Evolutionary conservation across 2,888 invertebrate genomes (phyloP).

Genomic region (Tupiocoris notatus): DNA sequence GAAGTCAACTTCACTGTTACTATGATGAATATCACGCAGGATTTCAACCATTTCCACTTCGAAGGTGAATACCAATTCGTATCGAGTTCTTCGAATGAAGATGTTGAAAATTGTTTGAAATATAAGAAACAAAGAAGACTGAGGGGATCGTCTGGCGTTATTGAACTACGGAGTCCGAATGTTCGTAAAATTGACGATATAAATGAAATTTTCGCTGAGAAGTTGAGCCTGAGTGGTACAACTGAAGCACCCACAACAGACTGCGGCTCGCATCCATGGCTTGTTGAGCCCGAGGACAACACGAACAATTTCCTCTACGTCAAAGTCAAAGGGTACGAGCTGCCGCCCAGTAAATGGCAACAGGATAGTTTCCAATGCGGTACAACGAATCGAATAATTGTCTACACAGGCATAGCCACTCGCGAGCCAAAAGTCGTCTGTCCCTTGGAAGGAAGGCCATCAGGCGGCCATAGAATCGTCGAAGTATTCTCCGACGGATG

Average conservation of each 20-base stretch:
- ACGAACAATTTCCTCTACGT: slow-evolving; percentile 69
- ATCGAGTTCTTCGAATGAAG: slow-evolving; percentile 59
- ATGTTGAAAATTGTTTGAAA: slow-evolving; percentile 60
- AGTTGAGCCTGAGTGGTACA: slow-evolving; percentile 44
- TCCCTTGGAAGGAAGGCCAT: slow-evolving; percentile 57
- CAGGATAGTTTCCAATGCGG: slow-evolving; percentile 57
- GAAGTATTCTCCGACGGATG: slow-evolving; percentile 73
- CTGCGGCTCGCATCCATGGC: slow-evolving; percentile 74
- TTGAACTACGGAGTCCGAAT: slow-evolving; percentile 64
- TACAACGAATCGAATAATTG: slow-evolving; percentile 69
- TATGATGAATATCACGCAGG: slow-evolving; percentile 77
- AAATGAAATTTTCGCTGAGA: slow-evolving; percentile 53
- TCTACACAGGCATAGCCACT: slow-evolving; percentile 69
- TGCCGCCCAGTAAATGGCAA: slow-evolving; percentile 51
- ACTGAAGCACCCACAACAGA: slow-evolving; percentile 57
- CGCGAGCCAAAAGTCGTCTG: slow-evolving; percentile 66
- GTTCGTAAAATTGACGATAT: slow-evolving; percentile 48
- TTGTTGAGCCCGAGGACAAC: slow-evolving; percentile 72
- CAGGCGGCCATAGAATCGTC: slow-evolving; percentile 53
- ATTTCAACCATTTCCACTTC: slow-evolving; percentile 75
- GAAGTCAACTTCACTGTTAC: slow-evolving; percentile 72
- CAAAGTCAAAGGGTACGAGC: slow-evolving; percentile 66
- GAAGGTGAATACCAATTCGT: slow-evolving; percentile 58
- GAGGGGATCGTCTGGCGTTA: slow-evolving; percentile 71
- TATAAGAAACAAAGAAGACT: slow-evolving; percentile 66